Evolutionary conservation across 2,888 invertebrate species (phyloP), one percentile per base, ranked within the genome.

Genomic region (Eumerus sabulonum): DNA sequence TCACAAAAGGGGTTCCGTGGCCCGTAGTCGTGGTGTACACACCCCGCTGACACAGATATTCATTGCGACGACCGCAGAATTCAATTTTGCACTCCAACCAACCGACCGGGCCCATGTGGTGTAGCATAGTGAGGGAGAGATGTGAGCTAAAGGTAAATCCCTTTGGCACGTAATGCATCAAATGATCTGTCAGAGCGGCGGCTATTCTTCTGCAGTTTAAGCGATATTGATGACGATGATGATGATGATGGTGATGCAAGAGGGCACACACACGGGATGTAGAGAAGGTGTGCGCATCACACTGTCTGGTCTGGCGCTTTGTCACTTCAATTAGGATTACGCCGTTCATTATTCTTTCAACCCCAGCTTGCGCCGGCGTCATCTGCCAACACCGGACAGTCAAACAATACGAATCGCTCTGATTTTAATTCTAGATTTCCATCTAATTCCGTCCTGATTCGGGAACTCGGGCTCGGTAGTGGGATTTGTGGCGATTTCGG

Each of bases 91-190:
- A 63, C 66, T 66, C 66, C 45, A 42, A 50, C 18, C 12, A 13
- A 35, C 38, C 36, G 36, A 53, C 45, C 17, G 14, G 38, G 35
- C 42, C 11, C 70, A 27, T 27, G 27, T 27, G 27, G 27, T 7
- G 27, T 27, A 7, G 7, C 27, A 7, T 27, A 27, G 27, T 27
- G 27, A 2, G 27, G 27, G 27, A 27, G 27, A n/a, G n/a, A n/a
- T n/a, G n/a, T n/a, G n/a, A 27, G 27, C 57, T 62, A 48, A 59
- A 76, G 53, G 73, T 56, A 64, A 64, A 63, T 73, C 68, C 79
- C 79, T 73, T 79, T 74, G 79, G 79, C 74, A 79, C 79, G 74
- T 79, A 68, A 79, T 79, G 60, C 79, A 79, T 79, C 79, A 79
- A 73, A 56, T 16, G 68, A 74, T 74, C 79, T 79, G 79, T 79